Base-by-base conservation (phyloP, 2,888 invertebrate genomes). In the Eilema griseolum region DNA sequence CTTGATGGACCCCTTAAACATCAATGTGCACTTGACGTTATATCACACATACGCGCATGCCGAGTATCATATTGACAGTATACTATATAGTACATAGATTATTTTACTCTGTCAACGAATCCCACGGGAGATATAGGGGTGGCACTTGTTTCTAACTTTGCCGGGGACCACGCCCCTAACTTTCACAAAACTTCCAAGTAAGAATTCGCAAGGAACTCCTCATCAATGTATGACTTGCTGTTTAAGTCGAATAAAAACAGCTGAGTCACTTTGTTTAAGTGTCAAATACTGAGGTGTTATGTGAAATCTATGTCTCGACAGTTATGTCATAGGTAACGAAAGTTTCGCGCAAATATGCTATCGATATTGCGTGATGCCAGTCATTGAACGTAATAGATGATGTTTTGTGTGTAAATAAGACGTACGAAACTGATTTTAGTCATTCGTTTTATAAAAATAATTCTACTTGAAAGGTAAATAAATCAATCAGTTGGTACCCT, bases 281-380 rank as follows among this genome's bases (percentile, higher is more conserved):
- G 57, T 52, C 10, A 31, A 59, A 52, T 16, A 33, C 16, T n/a
- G 23, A 63, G 41, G 41, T 46, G 23, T 64, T 2, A 60, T 46
- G 62, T 69, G 69, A 64, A 64, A 69, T 69, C 61, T 31, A 16
- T 26, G 28, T 33, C n/a, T 31, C 52, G 60, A 28, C 14, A 61
- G 61, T 66, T 72, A 66, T 61, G 59, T 62, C 41, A 72, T 24
- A 46, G 41, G 16, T 66, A 57, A 62, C 31, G 69, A 73, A 70
- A 73, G 64, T 66, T 67, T 73, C 63, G 26, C 66, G 52, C 63
- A 52, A n/a, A 61, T 66, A 60, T 63, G 66, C 69, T 63, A 63
- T 64, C 37, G 52, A 67, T 69, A 65, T 62, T 46, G 59, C 61
- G 61, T 59, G 57, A 26, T 46, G 60, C 69, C 5, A 65, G 72